Percentiles rank a stretch among this genome's conserved stretches.
Conservation (phyloP, 1,140 invertebrate species). For the Zaprionus taronus region DNA sequence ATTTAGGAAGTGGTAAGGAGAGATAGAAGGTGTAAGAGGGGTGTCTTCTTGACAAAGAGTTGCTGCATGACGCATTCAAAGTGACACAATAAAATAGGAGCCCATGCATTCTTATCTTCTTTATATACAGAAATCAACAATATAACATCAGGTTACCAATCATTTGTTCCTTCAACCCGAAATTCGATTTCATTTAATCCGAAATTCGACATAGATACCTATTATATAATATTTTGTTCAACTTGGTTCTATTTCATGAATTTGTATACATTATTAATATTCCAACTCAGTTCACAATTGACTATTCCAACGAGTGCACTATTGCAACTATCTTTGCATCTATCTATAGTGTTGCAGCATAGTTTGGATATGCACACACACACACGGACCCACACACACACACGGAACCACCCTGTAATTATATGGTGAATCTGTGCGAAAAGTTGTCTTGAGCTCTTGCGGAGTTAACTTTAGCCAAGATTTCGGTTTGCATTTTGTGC, state of each 20-base stretch:
- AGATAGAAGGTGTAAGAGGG: not conserved
- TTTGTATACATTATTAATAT: not conserved
- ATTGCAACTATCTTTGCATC: not conserved
- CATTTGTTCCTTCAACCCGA: too few relatives aligned
- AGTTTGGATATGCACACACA: too few relatives aligned
- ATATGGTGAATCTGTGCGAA: not conserved
- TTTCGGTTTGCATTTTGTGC: constrained; percentile 12
- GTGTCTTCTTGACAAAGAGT: not conserved
- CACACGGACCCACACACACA: not conserved
- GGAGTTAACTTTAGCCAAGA: constrained; percentile 1
- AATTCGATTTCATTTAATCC: too few relatives aligned
- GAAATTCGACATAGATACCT: too few relatives aligned
- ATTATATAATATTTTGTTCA: too few relatives aligned
- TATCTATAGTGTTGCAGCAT: not conserved
- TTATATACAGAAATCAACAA: too few relatives aligned
- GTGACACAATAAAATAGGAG: too few relatives aligned
- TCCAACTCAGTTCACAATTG: not conserved
- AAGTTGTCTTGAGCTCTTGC: constrained; percentile 8
- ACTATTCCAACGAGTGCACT: not conserved
- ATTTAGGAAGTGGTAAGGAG: not conserved
- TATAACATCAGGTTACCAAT: too few relatives aligned
- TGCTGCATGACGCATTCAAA: not conserved
- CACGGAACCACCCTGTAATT: not conserved
- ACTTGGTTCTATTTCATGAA: too few relatives aligned
- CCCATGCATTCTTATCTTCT: too few relatives aligned